Percentiles rank a stretch among this genome's conserved stretches.
Evolutionary conservation across 2,888 invertebrate genomes (phyloP).

Genomic region (Cheilosia variabilis): DNA sequence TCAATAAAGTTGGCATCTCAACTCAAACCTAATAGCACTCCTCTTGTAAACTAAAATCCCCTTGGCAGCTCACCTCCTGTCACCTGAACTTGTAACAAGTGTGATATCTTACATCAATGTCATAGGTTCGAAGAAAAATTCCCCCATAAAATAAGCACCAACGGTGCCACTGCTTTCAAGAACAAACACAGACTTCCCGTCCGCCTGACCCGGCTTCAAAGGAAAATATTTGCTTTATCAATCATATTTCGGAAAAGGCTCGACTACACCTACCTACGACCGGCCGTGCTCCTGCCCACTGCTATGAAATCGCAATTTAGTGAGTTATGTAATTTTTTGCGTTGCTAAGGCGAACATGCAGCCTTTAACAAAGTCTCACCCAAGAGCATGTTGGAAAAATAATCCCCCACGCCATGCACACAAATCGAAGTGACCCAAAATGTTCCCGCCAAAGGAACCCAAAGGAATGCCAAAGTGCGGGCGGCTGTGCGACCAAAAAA

Average conservation of each 20-base stretch:
- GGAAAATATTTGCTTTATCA: constrained; percentile 52
- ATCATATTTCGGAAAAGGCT: constrained; percentile 46
- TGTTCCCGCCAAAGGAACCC: constrained; percentile 55
- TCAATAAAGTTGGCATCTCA: no score
- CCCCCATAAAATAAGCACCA: no score
- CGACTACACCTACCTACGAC: neutral
- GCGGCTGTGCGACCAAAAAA: neutral
- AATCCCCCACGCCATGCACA: neutral
- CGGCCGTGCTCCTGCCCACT: constrained; percentile 6
- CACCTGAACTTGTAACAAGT: no score
- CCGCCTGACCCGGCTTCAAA: constrained; percentile 8
- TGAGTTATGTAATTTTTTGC: constrained; percentile 38
- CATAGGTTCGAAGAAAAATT: no score
- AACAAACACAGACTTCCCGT: neutral
- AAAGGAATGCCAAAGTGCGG: constrained; percentile 43
- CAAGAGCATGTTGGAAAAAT: constrained; percentile 7
- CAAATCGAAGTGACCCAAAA: constrained; percentile 7
- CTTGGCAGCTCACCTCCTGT: no score
- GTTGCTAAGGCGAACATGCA: constrained; percentile 19
- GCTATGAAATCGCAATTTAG: constrained; percentile 50
- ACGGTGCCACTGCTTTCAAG: no score
- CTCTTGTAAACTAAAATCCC: no score
- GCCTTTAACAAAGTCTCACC: constrained; percentile 34
- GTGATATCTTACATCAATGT: no score
- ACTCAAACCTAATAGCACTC: no score